These are phyloP conservation scores for Gila robusta DNA, from an alignment of 2,797 vertebrate genomes.

Conservation along the genomic window DNA sequence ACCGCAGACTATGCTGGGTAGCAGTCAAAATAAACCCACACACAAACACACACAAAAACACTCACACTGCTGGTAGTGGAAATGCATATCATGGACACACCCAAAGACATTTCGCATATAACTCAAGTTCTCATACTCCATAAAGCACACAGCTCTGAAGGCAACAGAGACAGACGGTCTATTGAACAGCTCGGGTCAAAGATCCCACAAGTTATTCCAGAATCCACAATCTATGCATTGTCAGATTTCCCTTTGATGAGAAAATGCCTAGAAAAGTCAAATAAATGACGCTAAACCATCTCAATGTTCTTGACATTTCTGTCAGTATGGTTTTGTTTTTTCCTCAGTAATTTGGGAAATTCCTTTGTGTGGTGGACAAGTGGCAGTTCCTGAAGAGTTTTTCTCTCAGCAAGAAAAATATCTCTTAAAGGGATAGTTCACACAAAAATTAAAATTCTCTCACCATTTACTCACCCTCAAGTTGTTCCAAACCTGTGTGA, in stretches of 20 bases:
- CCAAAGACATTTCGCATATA: conserved; percentile 38
- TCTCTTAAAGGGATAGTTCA: background rate
- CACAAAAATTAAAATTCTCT: no score
- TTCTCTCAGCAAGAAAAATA: background rate
- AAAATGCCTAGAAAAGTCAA: conserved; percentile 41
- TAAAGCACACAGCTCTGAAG: conserved; percentile 7
- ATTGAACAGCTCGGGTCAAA: conserved; percentile 5
- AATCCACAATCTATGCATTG: conserved; percentile 34
- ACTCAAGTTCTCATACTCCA: conserved; percentile 39
- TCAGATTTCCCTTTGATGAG: conserved; percentile 58
- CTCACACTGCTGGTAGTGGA: background rate
- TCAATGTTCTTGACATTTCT: conserved; percentile 22
- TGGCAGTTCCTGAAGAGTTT: background rate
- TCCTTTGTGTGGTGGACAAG: conserved; percentile 8
- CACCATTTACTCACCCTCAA: no score
- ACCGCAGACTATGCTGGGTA: conserved; percentile 65
- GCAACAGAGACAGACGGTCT: background rate
- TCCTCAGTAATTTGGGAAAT: conserved; percentile 41
- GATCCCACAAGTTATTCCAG: conserved; percentile 7
- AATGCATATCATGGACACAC: conserved; percentile 35
- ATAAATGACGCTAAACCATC: conserved; percentile 45
- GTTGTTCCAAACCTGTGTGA: no score
- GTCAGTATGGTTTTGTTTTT: conserved; percentile 43
- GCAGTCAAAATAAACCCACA: conserved; percentile 59
- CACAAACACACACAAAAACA: background rate